These are phyloP conservation scores for Plagodis dolabraria DNA, from an alignment of 2,888 invertebrate species.

Conservation along the genomic window DNA sequence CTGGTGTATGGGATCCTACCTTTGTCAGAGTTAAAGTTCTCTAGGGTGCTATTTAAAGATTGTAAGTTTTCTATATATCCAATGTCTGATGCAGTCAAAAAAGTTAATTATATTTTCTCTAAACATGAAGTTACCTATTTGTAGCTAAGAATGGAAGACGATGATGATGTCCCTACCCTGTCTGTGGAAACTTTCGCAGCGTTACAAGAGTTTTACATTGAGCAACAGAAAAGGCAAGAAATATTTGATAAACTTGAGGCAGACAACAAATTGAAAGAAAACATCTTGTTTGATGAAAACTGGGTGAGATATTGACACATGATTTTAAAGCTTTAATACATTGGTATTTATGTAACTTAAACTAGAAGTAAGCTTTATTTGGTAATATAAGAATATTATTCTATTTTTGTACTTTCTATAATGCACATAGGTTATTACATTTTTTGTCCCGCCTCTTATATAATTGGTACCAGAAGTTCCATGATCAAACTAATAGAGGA, in stretches of 20 bases:
- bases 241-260: constrained; percentile 78
- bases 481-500: no score
- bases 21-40: constrained; percentile 5
- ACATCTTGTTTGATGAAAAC: constrained; percentile 89
- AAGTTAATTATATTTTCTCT: background rate
- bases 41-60: constrained; percentile 2
- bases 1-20: no score
- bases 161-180: constrained; percentile 87
- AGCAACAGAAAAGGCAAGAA: constrained; percentile 87
- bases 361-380: no score
- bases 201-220: constrained; percentile 90
- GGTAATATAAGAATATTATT: no score
- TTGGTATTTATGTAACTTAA: no score
- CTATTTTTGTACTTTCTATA: no score
- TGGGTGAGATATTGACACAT: constrained; percentile 85
- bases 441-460: no score
- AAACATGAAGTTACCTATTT: background rate
- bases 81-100: background rate
- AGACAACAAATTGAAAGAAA: constrained; percentile 71
- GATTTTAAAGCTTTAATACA: no score
- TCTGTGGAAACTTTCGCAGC: constrained; percentile 90
- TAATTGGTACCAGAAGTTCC: no score
- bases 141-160: constrained; percentile 60
- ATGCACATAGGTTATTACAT: no score
- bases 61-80: background rate